Base-by-base conservation (phyloP, 2,888 invertebrate genomes). In the Torymus aiolomorphi region DNA sequence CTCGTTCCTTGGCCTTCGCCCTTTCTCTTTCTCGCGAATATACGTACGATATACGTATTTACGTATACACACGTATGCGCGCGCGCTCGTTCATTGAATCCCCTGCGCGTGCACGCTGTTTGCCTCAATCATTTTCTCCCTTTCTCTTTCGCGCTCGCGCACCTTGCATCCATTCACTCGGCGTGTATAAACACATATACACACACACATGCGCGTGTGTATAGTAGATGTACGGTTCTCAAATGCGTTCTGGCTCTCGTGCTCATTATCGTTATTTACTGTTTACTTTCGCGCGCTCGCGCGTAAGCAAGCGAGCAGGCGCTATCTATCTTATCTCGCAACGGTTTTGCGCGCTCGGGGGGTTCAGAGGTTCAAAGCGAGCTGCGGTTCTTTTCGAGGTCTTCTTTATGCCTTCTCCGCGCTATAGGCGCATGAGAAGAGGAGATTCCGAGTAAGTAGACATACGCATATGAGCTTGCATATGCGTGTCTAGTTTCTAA, bases 11-110 rank as follows among this genome's bases (percentile, higher is more conserved):
- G 80, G 76, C 63, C 57, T 51, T 16, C 61, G 72, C 24, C 78
- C 78, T 80, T 78, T 78, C 80, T 80, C 80, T 80, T 78, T 78
- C 77, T 80, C 59, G 74, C 59, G 81, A 80, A 42, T 31, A n/a
- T 20, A 62, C 13, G 59, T 4, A 18, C 20, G 18, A 31, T 31
- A 31, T 31, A 8, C 8, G 8, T 31, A 31, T 31, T 2, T 24
- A 24, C 24, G 24, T 2, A 31, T 31, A 31, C 31, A 31, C 31
- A 31, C 31, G 31, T 31, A 3, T 31, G 31, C 24, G 24, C 24
- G 24, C 24, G 2, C 31, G 31, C 31, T 31, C 78, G 78, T 52
- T 70, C 72, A 73, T 67, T 67, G 72, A 69, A 67, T 73, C 54
- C 31, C 31, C 31, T 31, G 49, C 56, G 62, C 69, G 49, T 57